Conservation (phyloP, 2,888 invertebrate genomes). For the Perizoma flavofasciatum region DNA sequence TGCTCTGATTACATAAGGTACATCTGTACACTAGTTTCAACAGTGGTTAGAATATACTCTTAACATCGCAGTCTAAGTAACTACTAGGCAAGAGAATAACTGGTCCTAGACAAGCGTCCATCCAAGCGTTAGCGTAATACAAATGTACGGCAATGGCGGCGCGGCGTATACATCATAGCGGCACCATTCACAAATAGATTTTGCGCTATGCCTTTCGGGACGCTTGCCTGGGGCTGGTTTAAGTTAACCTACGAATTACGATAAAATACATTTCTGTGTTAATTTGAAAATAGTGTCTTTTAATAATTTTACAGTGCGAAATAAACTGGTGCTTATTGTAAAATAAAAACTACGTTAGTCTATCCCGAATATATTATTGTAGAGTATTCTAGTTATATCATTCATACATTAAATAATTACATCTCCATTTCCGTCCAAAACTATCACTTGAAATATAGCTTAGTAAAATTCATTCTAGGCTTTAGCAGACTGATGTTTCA, state of each 20-base stretch:
- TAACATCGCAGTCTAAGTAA: conserved; percentile 39
- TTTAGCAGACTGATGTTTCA: neutral
- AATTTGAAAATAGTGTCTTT: conserved; percentile 54
- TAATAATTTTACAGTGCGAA: conserved; percentile 49
- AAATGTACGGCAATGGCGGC: too few relatives aligned
- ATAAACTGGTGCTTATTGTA: conserved; percentile 59
- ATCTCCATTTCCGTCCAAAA: neutral
- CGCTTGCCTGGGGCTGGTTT: too few relatives aligned
- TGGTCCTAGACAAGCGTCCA: neutral
- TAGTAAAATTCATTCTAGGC: neutral
- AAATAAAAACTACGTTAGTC: conserved; percentile 25
- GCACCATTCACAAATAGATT: too few relatives aligned
- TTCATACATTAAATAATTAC: conserved; percentile 3
- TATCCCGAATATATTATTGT: conserved; percentile 25
- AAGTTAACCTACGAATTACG: conserved; percentile 5
- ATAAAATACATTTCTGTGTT: conserved; percentile 35
- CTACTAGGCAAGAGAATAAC: conserved; percentile 36
- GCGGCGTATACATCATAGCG: too few relatives aligned
- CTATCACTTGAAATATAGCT: neutral
- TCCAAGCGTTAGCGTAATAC: too few relatives aligned
- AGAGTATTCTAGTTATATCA: conserved; percentile 23
- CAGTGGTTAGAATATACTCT: conserved; percentile 33
- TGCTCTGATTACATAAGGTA: conserved; percentile 59
- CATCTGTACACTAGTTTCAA: conserved; percentile 36
- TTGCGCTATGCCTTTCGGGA: too few relatives aligned